Base-by-base conservation (phyloP, 2,888 invertebrate species). In the Proisotoma minuta region DNA sequence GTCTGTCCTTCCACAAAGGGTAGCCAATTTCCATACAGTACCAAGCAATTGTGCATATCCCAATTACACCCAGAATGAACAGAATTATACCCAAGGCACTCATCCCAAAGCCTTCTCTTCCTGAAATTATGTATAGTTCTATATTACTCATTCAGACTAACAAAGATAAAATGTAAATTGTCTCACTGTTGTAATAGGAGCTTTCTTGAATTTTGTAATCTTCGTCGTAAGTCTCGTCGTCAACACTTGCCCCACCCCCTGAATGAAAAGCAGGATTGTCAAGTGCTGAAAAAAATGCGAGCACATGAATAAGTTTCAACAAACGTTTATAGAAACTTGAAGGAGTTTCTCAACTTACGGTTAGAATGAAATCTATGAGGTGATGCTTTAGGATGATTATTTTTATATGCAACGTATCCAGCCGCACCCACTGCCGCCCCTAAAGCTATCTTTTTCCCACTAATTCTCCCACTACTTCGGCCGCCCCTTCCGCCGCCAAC, bases 1-100 rank as follows among this genome's bases (percentile, higher is more conserved):
- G 59, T 15, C 68, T 48, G n/a, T 72, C 72, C 43, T 66, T 51
- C 68, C 69, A 70, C 1, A 72, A 51, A 1, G 72, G 72, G 20
- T 70, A 26, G 22, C 69, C 68, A 12, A 72, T 65, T 34, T 62
- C 69, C 58, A 66, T 69, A 47, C 70, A 71, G 47, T 69, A 72
- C 69, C 69, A 72, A 10, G 58, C 62, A 4, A 69, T 24, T 0
- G 72, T 68, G 10, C 66, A 63, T 1, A 62, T 8, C 2, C 68
- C 72, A 22, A 72, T 63, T 2, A 69, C 29, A 12, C 66, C 68
- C 49, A 72, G 58, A 48, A 72, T 69, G 15, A 72, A 28, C 20
- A 58, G 58, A 10, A 70, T 40, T 0, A 70, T 57, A 23, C 62
- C 66, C 60, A 63, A 72, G 0, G 72, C 72, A 18, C 70, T 69